These are phyloP conservation scores for Amphipyra tragopoginis DNA, from an alignment of 2,888 invertebrate genomes.

Conservation along the genomic window DNA sequence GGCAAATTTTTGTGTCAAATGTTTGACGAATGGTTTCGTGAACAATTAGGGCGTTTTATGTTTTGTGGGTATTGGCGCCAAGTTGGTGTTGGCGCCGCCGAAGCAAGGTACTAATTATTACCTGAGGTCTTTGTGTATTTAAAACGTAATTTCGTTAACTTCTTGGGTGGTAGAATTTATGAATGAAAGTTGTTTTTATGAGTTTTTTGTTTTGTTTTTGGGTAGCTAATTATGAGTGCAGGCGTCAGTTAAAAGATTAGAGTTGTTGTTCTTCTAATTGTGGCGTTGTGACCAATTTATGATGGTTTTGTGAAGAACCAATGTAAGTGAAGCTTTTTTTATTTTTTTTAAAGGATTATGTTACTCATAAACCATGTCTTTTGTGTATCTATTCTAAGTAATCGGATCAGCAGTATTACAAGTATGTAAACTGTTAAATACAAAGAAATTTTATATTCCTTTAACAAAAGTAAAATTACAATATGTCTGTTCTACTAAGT, in stretches of 20 bases:
- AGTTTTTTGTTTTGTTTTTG: slow-evolving; percentile 45
- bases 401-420: not conserved
- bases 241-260: slow-evolving; percentile 44
- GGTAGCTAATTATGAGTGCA: slow-evolving; percentile 38
- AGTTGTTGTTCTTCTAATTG: slow-evolving; percentile 34
- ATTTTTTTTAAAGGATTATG: not conserved
- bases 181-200: slow-evolving; percentile 55
- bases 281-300: slow-evolving; percentile 20
- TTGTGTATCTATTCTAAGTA: not conserved
- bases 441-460: no score
- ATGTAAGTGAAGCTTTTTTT: not conserved
- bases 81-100: slow-evolving; percentile 57
- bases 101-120: slow-evolving; percentile 62
- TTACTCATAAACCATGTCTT: not conserved
- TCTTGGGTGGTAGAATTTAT: slow-evolving; percentile 72
- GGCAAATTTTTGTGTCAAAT: slow-evolving; percentile 72
- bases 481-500: no score
- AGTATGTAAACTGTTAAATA: no score
- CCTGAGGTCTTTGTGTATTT: slow-evolving; percentile 65
- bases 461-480: no score
- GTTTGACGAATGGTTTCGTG: slow-evolving; percentile 70
- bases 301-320: not conserved
- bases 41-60: slow-evolving; percentile 43
- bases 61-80: slow-evolving; percentile 64
- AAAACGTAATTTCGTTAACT: slow-evolving; percentile 61